Evolutionary conservation across 2,113 vertebrate genomes (phyloP), one percentile per base, ranked within the genome.

Genomic region (Piaya cayana): DNA sequence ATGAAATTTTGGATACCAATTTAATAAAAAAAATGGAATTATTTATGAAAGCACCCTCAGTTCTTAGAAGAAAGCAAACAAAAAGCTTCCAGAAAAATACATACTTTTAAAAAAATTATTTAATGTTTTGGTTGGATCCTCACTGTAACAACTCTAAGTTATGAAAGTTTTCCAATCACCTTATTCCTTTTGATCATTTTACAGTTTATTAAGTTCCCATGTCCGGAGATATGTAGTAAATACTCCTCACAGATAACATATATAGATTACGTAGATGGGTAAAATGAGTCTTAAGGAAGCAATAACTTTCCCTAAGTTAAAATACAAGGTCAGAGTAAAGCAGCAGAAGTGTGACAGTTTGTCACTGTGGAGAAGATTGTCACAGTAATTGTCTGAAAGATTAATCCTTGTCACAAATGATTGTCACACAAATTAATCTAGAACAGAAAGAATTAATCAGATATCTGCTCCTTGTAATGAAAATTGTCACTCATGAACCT

Each of bases 391-490:
- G 65, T 91, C 87, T 77, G 63, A 95, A 94, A 95, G 75, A 95
- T 96, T 97, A 95, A 95, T 94, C 93, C 86, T 84, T 95, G 89
- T 84, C 88, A 86, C 79, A 90, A 92, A 74, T 88, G 34, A 93
- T 88, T 95, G 82, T 95, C 92, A 94, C 60, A 5, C 71, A 94
- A 96, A 94, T 92, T 91, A 95, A 91, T 88, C 70, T 70, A 69
- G 71, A 96, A 70, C 81, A 90, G 70, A 90, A 96, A 60, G 91
- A 63, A 90, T 82, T 96, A 83, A 86, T 94, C 93, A 97, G 72
- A 88, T 72, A 92, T 80, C 29, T 94, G 34, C 70, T 84, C 26
- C 71, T 87, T 95, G 49, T 83, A 88, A 95, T 95, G 95, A 94
- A 37, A 47, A 16, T 85, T 95, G 86, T 94, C 95, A 94, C 78